Conservation (phyloP, 2,113 vertebrate genomes). For the Neotoma lepida region DNA sequence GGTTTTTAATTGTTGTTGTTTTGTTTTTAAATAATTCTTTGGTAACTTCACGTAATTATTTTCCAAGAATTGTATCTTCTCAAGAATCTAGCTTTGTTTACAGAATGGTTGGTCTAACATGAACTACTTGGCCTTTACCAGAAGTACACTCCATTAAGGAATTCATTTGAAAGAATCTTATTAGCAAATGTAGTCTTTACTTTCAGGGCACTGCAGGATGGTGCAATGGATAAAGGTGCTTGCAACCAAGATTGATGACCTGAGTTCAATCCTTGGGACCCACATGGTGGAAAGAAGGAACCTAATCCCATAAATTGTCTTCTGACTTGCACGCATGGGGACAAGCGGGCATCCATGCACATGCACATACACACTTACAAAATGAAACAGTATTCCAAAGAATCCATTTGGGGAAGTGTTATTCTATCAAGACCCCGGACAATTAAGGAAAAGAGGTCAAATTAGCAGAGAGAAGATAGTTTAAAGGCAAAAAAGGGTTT, state of each 20-base stretch:
- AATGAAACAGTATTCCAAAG: not conserved
- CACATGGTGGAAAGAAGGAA: not conserved
- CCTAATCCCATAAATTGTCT: not conserved
- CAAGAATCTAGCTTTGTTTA: not conserved
- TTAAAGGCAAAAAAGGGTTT: conserved; percentile 42
- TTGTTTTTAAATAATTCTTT: not conserved
- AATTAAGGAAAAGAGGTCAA: conserved; percentile 53
- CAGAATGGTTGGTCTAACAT: not conserved
- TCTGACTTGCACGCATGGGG: not conserved
- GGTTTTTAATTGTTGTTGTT: not conserved
- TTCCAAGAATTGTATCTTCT: conserved; percentile 36
- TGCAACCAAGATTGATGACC: not conserved
- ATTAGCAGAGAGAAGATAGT: conserved; percentile 27
- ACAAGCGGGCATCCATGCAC: not conserved
- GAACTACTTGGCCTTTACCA: not conserved
- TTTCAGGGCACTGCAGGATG: not conserved
- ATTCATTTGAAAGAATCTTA: conserved; percentile 44
- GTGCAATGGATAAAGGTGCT: not conserved
- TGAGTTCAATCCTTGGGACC: not conserved
- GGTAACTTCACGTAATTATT: not conserved
- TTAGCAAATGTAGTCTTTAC: conserved; percentile 24
- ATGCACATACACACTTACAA: not conserved
- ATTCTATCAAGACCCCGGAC: conserved; percentile 10
- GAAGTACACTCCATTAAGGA: not conserved
- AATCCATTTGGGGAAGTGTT: conserved; percentile 34